These are phyloP conservation scores for Trichomalopsis sarcophagae DNA, from an alignment of 1,140 invertebrate species.

Conservation along the genomic window DNA sequence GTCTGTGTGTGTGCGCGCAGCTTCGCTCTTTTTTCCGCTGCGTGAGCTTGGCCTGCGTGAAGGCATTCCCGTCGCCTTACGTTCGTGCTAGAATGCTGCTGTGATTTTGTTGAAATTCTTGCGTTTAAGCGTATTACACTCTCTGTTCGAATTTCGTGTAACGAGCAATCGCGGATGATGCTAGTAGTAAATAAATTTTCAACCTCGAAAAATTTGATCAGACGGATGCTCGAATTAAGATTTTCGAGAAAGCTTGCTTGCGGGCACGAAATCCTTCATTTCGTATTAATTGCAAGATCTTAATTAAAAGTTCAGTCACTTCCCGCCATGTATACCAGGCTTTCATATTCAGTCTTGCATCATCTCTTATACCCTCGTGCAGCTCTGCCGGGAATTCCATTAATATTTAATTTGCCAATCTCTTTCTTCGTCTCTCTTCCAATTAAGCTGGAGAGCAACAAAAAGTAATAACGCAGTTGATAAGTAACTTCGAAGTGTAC, in stretches of 20 bases:
- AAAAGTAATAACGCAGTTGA: too few species aligned
- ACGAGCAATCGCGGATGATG: too few species aligned
- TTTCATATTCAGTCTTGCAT: too few species aligned
- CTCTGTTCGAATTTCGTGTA: neutral
- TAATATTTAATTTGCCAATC: too few species aligned
- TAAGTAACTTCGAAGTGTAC: too few species aligned
- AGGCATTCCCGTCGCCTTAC: neutral
- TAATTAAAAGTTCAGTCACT: neutral
- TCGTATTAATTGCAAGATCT: neutral
- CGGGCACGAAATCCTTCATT: too few species aligned
- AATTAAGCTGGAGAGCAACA: too few species aligned
- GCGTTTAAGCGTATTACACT: neutral
- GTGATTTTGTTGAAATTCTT: neutral
- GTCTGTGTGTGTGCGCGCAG: neutral
- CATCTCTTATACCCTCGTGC: too few species aligned
- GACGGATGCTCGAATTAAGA: neutral
- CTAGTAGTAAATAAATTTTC: too few species aligned
- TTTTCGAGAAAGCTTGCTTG: neutral
- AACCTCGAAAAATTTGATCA: neutral
- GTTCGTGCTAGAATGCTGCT: neutral
- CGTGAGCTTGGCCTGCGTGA: neutral
- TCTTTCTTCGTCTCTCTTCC: neutral
- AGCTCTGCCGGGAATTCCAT: too few species aligned
- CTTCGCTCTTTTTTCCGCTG: neutral
- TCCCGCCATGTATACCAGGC: too few species aligned